Percentiles rank a stretch among this genome's conserved stretches.
These are phyloP conservation scores for Coilia nasus DNA, from an alignment of 2,797 vertebrate genomes.

Conservation along the genomic window DNA sequence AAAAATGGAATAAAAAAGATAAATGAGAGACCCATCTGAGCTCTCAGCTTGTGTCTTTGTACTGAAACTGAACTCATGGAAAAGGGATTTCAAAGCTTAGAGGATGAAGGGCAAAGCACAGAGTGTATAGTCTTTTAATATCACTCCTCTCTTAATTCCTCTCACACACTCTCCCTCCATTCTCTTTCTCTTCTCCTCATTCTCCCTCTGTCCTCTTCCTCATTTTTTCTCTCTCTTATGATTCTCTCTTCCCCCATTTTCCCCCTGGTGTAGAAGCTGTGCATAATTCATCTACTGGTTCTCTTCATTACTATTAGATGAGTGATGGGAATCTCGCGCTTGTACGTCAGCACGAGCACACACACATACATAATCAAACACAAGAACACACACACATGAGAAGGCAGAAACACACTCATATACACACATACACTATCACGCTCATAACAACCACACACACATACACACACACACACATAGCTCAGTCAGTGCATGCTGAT, in stretches of 20 bases:
- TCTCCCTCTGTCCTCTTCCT: too few relatives aligned
- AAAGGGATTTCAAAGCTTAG: constrained; percentile 45
- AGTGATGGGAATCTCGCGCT: background rate
- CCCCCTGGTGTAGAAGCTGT: background rate
- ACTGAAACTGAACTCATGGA: constrained; percentile 36
- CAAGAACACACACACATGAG: background rate
- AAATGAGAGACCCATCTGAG: constrained; percentile 29
- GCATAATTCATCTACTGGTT: background rate
- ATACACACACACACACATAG: background rate
- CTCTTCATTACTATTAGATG: constrained; percentile 22
- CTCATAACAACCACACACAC: background rate
- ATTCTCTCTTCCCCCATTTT: too few relatives aligned
- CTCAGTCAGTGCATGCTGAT: too few relatives aligned
- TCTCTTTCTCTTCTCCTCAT: too few relatives aligned
- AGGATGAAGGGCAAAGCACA: constrained; percentile 33
- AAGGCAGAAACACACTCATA: background rate
- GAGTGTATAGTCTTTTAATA: constrained; percentile 32
- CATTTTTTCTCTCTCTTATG: too few relatives aligned
- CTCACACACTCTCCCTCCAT: too few relatives aligned
- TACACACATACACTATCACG: background rate
- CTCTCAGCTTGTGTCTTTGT: constrained; percentile 44
- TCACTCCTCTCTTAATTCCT: background rate
- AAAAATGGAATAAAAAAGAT: background rate
- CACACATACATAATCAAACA: background rate
- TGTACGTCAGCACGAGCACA: background rate